Base-by-base conservation (phyloP, 2,797 vertebrate species). In the Clarias platycephalus region DNA sequence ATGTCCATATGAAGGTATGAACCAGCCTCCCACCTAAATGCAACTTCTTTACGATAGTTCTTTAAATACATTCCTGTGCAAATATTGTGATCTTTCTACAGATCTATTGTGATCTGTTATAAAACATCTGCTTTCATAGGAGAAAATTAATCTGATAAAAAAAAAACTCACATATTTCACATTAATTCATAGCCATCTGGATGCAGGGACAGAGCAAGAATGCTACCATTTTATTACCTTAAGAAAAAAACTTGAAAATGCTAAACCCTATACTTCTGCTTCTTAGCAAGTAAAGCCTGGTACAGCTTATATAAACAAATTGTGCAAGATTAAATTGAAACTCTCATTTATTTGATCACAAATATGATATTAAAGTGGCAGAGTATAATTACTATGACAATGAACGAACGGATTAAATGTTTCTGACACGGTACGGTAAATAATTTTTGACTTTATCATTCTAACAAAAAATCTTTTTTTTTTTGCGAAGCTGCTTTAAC, bases 151-250 rank as follows among this genome's bases (percentile, higher is more conserved):
- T 62, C 22, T 40, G 34, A 78, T 18, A 63, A 7, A 40, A 37
- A 40, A 37, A 31, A 40, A n/a, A 40, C 24, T 40, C 24, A 28
- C 22, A 63, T 37, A 24, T 63, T 79, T 34, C 34, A 26, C 60
- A 49, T 64, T 64, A 64, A 62, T 80, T 80, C 7, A 18, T 18
- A 63, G n/a, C 37, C 37, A 49, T 80, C 34, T 79, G 34, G 58
- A 44, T 44, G 24, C n/a, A 49, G 37, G 16, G n/a, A 62, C 13
- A 63, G 28, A 78, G 34, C 13, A 40, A 79, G 22, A 62, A n/a
- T 63, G 3, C 24, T 18, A 26, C 60, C 16, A 44, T 64, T 80
- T 49, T 64, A 80, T 22, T 64, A 28, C 58, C 6, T 16, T 76
- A 18, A 31, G 20, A 75, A 20, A 16, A 72, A 26, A 40, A 22